Conservation (phyloP, 1,140 invertebrate genomes). For the Pseudomyrmex pallidus region DNA sequence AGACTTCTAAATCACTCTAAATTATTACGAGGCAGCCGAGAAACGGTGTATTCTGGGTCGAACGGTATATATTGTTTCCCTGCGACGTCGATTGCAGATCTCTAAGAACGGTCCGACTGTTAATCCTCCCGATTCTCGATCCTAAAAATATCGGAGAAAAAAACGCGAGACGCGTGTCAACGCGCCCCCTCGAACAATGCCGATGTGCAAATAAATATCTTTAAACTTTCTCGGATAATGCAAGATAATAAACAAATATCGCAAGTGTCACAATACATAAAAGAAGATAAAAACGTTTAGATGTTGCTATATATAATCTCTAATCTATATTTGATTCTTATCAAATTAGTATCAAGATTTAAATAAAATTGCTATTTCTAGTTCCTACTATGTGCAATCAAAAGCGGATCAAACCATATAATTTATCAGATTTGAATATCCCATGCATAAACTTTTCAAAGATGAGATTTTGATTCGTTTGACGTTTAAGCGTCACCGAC, state of each 20-base stretch:
- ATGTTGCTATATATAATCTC: neutral
- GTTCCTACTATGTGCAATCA: too few species aligned
- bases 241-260: neutral
- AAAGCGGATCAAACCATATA: neutral
- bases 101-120: conserved; percentile 17
- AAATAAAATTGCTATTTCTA: conserved; percentile 1
- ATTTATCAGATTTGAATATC: neutral
- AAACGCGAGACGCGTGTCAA: neutral
- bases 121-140: conserved; percentile 38
- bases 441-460: neutral
- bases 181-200: neutral
- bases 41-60: conserved; percentile 55
- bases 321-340: too few species aligned
- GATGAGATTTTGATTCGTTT: conserved; percentile 20
- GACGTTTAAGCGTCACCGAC: neutral
- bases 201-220: conserved; percentile 20
- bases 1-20: conserved; percentile 51
- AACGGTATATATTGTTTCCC: conserved; percentile 43
- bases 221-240: conserved; percentile 8
- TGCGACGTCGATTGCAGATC: conserved; percentile 53
- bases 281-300: neutral
- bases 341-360: neutral
- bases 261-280: neutral
- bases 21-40: conserved; percentile 42
- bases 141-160: conserved; percentile 49